These are phyloP conservation scores for Clamator glandarius DNA, from an alignment of 2,797 vertebrate genomes.

Conservation along the genomic window DNA sequence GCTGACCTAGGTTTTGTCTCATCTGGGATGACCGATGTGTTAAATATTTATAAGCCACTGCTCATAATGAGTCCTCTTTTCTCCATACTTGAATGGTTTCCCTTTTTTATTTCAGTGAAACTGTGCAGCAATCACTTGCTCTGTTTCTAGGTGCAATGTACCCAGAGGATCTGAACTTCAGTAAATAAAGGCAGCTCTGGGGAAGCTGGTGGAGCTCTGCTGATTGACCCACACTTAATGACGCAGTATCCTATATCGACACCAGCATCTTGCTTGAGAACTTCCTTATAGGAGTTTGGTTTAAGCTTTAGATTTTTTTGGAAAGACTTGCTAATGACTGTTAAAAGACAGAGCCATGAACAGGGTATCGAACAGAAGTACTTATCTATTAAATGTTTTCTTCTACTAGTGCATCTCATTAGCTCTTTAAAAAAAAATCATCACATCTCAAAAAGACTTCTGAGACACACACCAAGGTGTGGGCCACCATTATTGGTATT, in stretches of 20 bases:
- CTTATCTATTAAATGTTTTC: background rate
- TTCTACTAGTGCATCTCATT: background rate
- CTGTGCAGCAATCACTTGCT: background rate
- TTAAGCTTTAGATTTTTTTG: background rate
- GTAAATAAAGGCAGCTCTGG: background rate
- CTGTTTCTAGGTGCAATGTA: background rate
- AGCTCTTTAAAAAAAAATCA: background rate
- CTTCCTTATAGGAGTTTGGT: background rate
- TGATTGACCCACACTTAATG: background rate
- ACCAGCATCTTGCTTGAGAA: background rate
- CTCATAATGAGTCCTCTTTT: background rate
- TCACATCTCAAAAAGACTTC: background rate
- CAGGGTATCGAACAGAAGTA: background rate
- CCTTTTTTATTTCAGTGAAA: background rate
- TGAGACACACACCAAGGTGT: background rate
- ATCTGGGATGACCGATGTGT: background rate
- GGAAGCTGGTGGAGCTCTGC: background rate
- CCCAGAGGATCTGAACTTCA: background rate
- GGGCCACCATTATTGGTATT: background rate
- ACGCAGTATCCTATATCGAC: background rate
- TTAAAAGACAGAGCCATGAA: background rate
- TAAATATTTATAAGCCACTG: slow-evolving; percentile 18
- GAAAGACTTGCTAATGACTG: background rate
- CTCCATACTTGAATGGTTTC: background rate
- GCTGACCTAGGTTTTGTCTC: background rate